Evolutionary conservation across 2,797 vertebrate species (phyloP).

Genomic region (Ibycter americanus): DNA sequence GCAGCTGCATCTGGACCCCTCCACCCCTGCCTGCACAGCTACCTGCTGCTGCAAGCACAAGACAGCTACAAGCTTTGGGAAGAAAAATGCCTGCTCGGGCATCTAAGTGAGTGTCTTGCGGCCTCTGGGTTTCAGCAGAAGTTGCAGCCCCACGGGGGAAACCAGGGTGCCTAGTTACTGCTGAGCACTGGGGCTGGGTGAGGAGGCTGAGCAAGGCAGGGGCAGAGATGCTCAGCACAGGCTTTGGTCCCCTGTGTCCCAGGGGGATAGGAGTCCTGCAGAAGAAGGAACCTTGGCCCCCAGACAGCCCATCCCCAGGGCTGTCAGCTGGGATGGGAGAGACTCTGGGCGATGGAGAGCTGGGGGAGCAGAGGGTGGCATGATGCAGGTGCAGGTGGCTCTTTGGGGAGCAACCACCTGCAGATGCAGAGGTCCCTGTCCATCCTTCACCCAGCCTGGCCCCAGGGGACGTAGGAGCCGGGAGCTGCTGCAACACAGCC

Average conservation of each 20-base stretch:
- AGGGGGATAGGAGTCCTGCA: not conserved
- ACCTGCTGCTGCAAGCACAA: not conserved
- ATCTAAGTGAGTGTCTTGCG: not conserved
- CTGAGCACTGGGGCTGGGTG: not conserved
- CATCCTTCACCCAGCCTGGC: not conserved
- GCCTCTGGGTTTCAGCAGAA: not conserved
- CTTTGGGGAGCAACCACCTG: not conserved
- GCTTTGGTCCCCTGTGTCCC: not conserved
- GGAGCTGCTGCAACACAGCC: not conserved
- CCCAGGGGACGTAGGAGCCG: not conserved
- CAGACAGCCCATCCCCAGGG: not conserved
- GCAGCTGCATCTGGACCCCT: fast-evolving
- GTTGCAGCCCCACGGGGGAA: not conserved
- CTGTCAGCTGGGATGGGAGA: not conserved
- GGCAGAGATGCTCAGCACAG: not conserved
- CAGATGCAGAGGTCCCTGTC: not conserved
- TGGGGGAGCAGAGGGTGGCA: not conserved
- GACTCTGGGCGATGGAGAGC: not conserved
- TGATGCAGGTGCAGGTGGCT: fast-evolving
- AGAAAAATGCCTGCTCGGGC: not conserved
- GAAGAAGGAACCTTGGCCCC: not conserved
- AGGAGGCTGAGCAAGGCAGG: not conserved
- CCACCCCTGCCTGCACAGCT: not conserved
- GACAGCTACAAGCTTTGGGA: not conserved
- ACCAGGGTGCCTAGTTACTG: not conserved